Evolutionary conservation across 2,888 invertebrate genomes (phyloP).

Genomic region (Athalia cordata): DNA sequence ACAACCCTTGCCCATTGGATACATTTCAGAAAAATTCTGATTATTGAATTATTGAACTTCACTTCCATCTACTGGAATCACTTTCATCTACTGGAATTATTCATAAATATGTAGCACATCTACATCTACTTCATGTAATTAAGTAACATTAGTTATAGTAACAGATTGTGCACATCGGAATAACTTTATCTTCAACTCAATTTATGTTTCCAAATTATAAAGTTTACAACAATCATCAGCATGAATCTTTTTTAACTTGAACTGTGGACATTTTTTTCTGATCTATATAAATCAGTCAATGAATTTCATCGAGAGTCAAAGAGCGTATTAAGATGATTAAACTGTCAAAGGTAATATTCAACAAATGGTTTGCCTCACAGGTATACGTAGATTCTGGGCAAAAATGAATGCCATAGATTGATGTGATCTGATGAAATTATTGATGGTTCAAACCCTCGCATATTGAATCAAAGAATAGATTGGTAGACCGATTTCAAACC

Average conservation of each 20-base stretch:
- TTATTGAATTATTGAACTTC: neutral
- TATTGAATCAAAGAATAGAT: conserved; percentile 6
- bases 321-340: neutral
- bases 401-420: neutral
- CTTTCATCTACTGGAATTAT: neutral
- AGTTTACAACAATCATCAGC: neutral
- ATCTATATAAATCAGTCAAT: neutral
- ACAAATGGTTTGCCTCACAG: neutral
- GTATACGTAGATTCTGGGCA: neutral
- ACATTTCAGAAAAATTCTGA: neutral
- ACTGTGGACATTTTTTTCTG: neutral
- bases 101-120: neutral
- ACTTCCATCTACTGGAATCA: no score
- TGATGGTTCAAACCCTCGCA: conserved; percentile 23
- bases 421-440: neutral
- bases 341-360: neutral
- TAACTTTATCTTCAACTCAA: neutral
- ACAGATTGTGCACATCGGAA: conserved; percentile 7
- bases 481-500: neutral
- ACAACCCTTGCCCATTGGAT: neutral
- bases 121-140: conserved; percentile 21
- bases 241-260: neutral
- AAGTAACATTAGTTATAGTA: conserved; percentile 14
- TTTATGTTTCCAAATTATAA: neutral
- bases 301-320: neutral